Evolutionary conservation across 2,888 invertebrate genomes (phyloP).

Genomic region (Drosophila helvetica): DNA sequence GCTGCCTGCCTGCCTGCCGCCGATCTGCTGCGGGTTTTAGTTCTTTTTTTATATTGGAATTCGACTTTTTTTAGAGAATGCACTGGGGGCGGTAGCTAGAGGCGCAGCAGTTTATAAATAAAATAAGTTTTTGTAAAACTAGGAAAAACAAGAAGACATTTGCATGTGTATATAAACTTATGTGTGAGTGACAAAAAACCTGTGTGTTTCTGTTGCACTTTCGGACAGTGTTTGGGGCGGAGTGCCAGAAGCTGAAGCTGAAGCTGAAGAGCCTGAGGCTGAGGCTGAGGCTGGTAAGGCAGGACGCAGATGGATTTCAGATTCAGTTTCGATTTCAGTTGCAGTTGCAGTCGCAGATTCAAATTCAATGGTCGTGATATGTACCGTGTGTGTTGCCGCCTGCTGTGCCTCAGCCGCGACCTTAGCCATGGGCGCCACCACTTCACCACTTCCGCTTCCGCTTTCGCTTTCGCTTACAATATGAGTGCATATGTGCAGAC

Average conservation of each 20-base stretch:
- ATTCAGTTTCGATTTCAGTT: conserved; percentile 13
- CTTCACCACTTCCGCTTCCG: not conserved
- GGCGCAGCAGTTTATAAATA: conserved; percentile 25
- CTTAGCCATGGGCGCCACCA: not conserved
- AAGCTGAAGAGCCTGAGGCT: conserved; percentile 41
- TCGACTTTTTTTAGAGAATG: conserved; percentile 51
- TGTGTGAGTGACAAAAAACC: not conserved
- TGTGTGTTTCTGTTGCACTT: conserved; percentile 15
- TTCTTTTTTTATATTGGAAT: conserved; percentile 43
- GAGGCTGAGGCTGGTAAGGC: conserved; percentile 53
- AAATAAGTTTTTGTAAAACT: conserved; percentile 21
- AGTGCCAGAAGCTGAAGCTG: not conserved
- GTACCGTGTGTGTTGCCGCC: conserved; percentile 48
- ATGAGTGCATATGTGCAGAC: conserved; percentile 4
- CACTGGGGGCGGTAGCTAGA: not conserved
- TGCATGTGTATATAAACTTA: not conserved
- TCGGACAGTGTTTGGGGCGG: not conserved
- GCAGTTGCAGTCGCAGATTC: conserved; percentile 10
- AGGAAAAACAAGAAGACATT: conserved; percentile 22
- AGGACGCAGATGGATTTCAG: conserved; percentile 8
- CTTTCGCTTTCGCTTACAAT: conserved; percentile 7
- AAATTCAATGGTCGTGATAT: conserved; percentile 60
- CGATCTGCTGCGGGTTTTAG: conserved; percentile 47
- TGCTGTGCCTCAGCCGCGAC: not conserved
- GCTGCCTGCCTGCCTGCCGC: conserved; percentile 37